Conservation (phyloP, 2,797 vertebrate genomes). For the Champsocephalus esox region DNA sequence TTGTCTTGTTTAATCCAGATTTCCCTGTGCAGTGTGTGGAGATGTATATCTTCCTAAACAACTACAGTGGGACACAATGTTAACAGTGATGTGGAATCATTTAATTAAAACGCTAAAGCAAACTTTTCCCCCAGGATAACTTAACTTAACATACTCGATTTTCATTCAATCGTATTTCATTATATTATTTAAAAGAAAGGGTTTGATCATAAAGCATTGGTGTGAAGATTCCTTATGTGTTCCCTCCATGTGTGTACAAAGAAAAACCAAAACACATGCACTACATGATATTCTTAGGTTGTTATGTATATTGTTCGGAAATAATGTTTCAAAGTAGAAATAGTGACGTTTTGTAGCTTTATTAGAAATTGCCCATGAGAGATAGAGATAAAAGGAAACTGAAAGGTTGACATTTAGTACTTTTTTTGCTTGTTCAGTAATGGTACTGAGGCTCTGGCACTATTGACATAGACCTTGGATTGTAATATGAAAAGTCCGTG, state of each 20-base stretch:
- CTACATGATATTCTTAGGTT: neutral
- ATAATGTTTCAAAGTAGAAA: slow-evolving; percentile 9
- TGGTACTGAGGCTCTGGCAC: slow-evolving; percentile 59
- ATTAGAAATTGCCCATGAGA: slow-evolving; percentile 41
- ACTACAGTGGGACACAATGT: neutral
- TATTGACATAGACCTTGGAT: slow-evolving; percentile 80
- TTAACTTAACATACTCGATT: neutral
- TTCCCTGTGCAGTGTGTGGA: slow-evolving; percentile 31
- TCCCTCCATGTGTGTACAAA: neutral
- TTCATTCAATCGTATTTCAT: neutral
- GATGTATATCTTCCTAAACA: slow-evolving; percentile 11
- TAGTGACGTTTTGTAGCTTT: slow-evolving; percentile 23
- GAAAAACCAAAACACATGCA: neutral
- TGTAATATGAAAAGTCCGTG: slow-evolving; percentile 83
- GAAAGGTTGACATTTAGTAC: slow-evolving; percentile 62
- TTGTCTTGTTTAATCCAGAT: slow-evolving; percentile 66
- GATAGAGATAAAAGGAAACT: slow-evolving; percentile 60
- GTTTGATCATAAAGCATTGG: neutral
- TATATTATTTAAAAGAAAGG: neutral
- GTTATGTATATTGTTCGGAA: slow-evolving; percentile 10
- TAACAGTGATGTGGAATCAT: neutral
- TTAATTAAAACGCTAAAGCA: too few species aligned
- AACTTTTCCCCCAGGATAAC: neutral
- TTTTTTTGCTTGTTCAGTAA: slow-evolving; percentile 61
- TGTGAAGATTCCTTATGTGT: neutral